Base-by-base conservation (phyloP, 1,140 invertebrate species). In the Teleopsis dalmanni region DNA sequence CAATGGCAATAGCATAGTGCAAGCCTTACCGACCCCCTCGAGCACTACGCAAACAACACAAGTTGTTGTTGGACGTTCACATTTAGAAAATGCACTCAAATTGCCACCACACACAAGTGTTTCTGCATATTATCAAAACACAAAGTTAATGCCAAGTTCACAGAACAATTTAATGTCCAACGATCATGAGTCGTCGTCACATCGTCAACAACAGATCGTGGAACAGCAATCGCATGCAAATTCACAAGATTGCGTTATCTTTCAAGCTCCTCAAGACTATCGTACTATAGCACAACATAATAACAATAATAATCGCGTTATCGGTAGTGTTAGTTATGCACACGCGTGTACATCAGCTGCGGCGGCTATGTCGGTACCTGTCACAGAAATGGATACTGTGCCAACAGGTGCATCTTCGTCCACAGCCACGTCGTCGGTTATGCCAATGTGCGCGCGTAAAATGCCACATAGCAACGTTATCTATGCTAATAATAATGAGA, bases 371-470 rank as follows among this genome's bases (percentile, higher is more conserved):
- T 16, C 18, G 48, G 56, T 58, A 62, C 57, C 57, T 62, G 64
- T 60, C 59, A 64, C 60, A 62, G 60, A 64, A 44, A 55, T 66
- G 59, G 60, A 66, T 60, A 66, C 63, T 65, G 63, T 65, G 62
- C 62, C 62, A 16, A 33, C 27, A 33, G 60, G 55, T 46, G 42
- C 58, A 52, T 8, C 26, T 5, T n/a, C 33, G 3, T 16, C 37
- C 25, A 18, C 46, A n/a, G 50, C 57, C 26, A 16, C 37, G 16
- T 14, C 35, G 11, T 2, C 27, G 31, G 11, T 31, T 16, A 11
- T 35, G 18, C n/a, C 35, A 10, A 19, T 43, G 3, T n/a, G 29
- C 48, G 58, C 60, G 25, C 52, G 55, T 47, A 61, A 63, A 48
- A 53, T 62, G 47, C 58, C 62, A 5, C 60, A 65, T 52, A 60